A percentile compares a stretch with the other conserved stretches of the same genome.
Conservation (phyloP, 2,888 invertebrate species). For the Erebia palarica region DNA sequence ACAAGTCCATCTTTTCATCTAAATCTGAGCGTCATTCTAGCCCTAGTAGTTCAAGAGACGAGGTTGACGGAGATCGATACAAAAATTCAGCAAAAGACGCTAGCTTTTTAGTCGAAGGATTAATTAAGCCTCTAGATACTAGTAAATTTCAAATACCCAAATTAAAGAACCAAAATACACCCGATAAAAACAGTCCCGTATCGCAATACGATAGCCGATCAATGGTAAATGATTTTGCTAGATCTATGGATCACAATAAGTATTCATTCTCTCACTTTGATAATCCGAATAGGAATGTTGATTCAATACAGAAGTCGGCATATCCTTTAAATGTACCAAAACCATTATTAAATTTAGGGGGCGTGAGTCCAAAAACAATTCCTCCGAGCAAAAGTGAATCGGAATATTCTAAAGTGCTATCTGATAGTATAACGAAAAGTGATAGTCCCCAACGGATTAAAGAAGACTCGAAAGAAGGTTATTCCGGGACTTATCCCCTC, state of each 20-base stretch:
- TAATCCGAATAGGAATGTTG: conserved; percentile 62
- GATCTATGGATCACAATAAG: conserved; percentile 71
- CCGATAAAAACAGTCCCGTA: conserved; percentile 71
- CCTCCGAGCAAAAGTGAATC: conserved; percentile 58
- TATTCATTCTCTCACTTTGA: conserved; percentile 75
- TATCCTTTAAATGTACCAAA: conserved; percentile 76
- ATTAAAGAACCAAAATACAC: conserved; percentile 79
- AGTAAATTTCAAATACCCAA: conserved; percentile 95
- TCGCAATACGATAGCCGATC: conserved; percentile 72
- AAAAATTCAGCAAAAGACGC: conserved; percentile 85
- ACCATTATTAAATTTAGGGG: conserved; percentile 71
- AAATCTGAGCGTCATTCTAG: conserved; percentile 86
- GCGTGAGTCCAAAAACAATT: conserved; percentile 71
- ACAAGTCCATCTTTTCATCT: conserved; percentile 85
- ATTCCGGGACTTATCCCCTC: conserved; percentile 62
- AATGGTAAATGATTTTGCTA: conserved; percentile 73
- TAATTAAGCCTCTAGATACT: conserved; percentile 89
- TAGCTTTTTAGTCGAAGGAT: conserved; percentile 86
- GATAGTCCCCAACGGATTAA: conserved; percentile 67
- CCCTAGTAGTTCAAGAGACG: conserved; percentile 85
- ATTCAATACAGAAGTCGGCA: conserved; percentile 68
- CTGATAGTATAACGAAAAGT: conserved; percentile 68
- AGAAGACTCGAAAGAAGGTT: conserved; percentile 69
- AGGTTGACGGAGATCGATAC: conserved; percentile 84
- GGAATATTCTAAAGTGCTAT: conserved; percentile 66